Evolutionary conservation across 1,140 invertebrate species (phyloP), one percentile per base, ranked within the genome.

Genomic region (Scaptomyza pallida): DNA sequence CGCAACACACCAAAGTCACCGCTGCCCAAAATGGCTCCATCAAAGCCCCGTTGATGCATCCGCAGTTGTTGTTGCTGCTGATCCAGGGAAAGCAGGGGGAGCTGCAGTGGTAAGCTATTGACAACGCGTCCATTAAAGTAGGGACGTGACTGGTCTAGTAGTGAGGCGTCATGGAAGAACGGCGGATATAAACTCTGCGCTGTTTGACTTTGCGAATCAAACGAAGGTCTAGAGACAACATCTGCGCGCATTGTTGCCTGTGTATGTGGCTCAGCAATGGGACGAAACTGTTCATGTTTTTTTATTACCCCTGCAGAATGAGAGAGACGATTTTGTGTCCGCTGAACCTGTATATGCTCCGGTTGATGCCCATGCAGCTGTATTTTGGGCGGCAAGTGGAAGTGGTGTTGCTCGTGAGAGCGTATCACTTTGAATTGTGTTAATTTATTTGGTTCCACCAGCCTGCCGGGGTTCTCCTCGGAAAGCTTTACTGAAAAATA

Each of bases 1-100:
- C 94, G 93, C 30, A 98, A 95, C 0, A 98, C 96, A 0, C 96
- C 96, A 81, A 97, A 98, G 90, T 98, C 97, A 0, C 97, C 97
- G 0, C 96, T 97, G 1, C 96, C 96, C 15, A 97, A 91, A 2
- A 97, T 92, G 17, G 92, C 91, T 37, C 92, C 89, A 73, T 91
- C 91, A 37, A 90, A 91, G 35, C 72, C 77, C 0, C 80, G 72
- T 37, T 80, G 78, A 45, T 75, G 81, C 17, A 63, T 61, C 16
- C 68, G 63, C 12, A 55, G 68, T 12, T 77, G 79, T 9, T 77
- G 79, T 9, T 72, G 71, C 17, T 68, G 72, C 3, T 64, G 63
- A 6, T 50, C 37, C 5, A 64, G 47, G 0, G 71, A 47, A 48
- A 88, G 26, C 2, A 78, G 35, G 0, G 81, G 78, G 45, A 86